These are phyloP conservation scores for Bilobella aurantiaca DNA, from an alignment of 1,140 invertebrate species.

Conservation along the genomic window DNA sequence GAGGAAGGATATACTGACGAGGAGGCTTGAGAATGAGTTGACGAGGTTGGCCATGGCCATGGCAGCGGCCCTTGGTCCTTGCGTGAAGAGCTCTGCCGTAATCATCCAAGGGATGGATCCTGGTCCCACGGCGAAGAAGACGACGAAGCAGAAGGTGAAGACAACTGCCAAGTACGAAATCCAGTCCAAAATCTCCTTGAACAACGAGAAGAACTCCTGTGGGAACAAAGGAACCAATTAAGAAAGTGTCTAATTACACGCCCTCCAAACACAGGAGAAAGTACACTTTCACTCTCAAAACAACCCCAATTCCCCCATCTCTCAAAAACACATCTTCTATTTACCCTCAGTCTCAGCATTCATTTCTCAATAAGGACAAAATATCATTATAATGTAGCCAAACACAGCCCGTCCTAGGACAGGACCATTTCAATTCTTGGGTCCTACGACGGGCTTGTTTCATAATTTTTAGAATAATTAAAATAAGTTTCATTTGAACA, in stretches of 20 bases:
- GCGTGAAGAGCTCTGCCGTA: slow-evolving; percentile 94
- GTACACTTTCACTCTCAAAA: neutral
- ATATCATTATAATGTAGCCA: too few relatives aligned
- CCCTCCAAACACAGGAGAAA: too few relatives aligned
- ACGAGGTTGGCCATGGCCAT: slow-evolving; percentile 96
- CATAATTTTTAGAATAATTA: too few relatives aligned
- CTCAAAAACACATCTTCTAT: neutral
- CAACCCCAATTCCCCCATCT: neutral
- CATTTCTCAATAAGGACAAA: too few relatives aligned
- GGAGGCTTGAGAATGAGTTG: slow-evolving; percentile 97
- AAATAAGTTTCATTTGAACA: too few relatives aligned
- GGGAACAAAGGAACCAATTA: neutral
- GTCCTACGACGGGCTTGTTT: too few relatives aligned
- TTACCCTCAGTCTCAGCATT: too few relatives aligned
- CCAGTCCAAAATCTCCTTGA: slow-evolving; percentile 96
- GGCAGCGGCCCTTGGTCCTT: slow-evolving; percentile 88
- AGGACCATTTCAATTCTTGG: too few relatives aligned
- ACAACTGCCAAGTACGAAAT: slow-evolving; percentile 92
- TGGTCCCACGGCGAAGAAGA: slow-evolving; percentile 92
- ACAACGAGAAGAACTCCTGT: slow-evolving; percentile 68
- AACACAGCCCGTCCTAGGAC: too few relatives aligned
- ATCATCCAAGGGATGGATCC: slow-evolving; percentile 99
- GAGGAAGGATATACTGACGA: slow-evolving; percentile 90
- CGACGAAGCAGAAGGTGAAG: slow-evolving; percentile 84
- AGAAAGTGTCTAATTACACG: neutral